Percentiles rank a stretch among this genome's conserved stretches.
Conservation (phyloP, 2,113 vertebrate genomes). For the Erythrocercus mccallii region DNA sequence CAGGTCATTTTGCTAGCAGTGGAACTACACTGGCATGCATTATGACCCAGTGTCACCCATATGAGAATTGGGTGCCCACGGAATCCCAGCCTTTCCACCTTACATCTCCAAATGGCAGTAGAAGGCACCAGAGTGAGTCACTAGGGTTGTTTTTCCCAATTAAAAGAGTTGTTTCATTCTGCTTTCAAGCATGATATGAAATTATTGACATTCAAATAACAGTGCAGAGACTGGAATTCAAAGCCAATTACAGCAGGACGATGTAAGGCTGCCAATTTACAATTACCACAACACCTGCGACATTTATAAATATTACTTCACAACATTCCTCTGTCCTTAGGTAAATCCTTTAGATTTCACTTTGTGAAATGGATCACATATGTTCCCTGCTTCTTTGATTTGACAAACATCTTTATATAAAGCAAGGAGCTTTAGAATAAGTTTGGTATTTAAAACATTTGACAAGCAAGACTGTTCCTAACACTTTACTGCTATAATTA, state of each 20-base stretch:
- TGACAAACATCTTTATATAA: background rate
- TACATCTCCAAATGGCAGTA: background rate
- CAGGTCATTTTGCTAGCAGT: background rate
- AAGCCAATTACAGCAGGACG: constrained; percentile 32
- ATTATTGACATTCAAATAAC: constrained; percentile 36
- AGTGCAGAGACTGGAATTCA: constrained; percentile 3
- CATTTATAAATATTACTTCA: constrained; percentile 68
- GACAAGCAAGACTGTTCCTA: background rate
- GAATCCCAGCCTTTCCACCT: background rate
- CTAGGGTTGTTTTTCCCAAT: background rate
- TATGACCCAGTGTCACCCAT: accelerated
- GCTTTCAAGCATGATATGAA: constrained; percentile 7
- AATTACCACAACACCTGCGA: constrained; percentile 37
- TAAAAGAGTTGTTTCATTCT: background rate
- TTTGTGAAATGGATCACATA: constrained; percentile 65
- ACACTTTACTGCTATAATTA: background rate
- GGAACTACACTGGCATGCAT: background rate
- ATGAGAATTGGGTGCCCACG: accelerated
- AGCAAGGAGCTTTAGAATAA: background rate
- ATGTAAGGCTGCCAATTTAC: constrained; percentile 25
- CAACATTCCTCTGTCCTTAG: constrained; percentile 64
- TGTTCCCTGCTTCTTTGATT: constrained; percentile 30
- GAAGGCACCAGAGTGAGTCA: background rate
- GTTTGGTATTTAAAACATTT: constrained; percentile 9
- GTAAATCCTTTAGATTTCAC: constrained; percentile 51